A percentile compares a stretch with the other conserved stretches of the same genome.
These are phyloP conservation scores for Sylvicapra grimmia DNA, from an alignment of 2,113 vertebrate species.

Conservation along the genomic window DNA sequence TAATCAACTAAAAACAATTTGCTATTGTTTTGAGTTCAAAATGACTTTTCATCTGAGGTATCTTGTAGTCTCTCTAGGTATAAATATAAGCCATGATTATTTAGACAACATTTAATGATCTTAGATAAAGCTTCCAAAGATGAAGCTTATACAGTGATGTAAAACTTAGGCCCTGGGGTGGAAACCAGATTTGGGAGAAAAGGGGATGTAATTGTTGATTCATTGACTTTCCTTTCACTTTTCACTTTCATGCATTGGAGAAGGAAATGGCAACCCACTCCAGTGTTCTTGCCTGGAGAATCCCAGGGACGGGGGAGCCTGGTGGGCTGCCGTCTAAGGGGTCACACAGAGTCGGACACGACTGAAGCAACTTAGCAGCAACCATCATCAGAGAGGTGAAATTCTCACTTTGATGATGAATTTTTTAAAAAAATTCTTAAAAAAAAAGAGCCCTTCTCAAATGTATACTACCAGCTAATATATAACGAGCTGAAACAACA, in stretches of 20 bases:
- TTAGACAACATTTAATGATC: neutral
- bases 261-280: too few relatives aligned
- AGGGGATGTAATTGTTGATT: neutral
- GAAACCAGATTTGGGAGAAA: neutral
- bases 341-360: too few relatives aligned
- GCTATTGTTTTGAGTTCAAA: neutral
- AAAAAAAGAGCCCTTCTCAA: neutral
- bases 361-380: too few relatives aligned
- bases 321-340: too few relatives aligned
- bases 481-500: neutral
- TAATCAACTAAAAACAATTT: neutral
- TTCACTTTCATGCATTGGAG: too few relatives aligned
- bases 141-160: neutral
- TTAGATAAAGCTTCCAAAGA: neutral
- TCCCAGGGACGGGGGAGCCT: too few relatives aligned
- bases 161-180: neutral
- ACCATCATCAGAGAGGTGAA: neutral
- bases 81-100: neutral
- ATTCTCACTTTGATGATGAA: neutral
- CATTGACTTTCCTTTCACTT: neutral
- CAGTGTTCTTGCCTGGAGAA: too few relatives aligned
- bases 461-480: neutral
- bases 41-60: neutral
- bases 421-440: neutral
- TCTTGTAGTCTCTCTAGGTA: neutral